These are phyloP conservation scores for Chironex yamaguchii DNA, from an alignment of 30 jellyfish, hydroid and myxozoan genomes.

Conservation along the genomic window DNA sequence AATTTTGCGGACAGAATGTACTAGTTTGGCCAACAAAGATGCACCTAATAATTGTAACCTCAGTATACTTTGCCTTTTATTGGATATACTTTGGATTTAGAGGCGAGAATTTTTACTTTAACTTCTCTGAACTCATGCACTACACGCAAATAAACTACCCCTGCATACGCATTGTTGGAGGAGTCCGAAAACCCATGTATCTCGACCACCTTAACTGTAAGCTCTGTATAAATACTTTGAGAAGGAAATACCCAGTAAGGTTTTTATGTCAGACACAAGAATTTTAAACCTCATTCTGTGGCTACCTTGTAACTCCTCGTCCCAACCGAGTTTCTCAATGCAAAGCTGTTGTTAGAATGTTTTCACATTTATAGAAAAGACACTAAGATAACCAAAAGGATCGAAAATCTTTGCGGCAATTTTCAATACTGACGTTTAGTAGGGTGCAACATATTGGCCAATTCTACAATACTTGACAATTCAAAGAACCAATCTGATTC, in stretches of 20 bases:
- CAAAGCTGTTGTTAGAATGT: too few species aligned
- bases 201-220: conserved; percentile 20
- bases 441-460: conserved; percentile 24
- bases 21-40: conserved; percentile 19
- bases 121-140: conserved; percentile 14
- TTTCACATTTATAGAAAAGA: conserved; percentile 9
- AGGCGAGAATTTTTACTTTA: conserved; percentile 46
- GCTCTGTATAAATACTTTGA: conserved; percentile 17
- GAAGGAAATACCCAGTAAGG: neutral
- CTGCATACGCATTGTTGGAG: conserved; percentile 55
- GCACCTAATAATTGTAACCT: conserved; percentile 27
- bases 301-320: neutral
- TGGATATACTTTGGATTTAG: conserved; percentile 54
- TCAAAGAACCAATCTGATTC: conserved; percentile 1
- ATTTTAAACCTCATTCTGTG: neutral
- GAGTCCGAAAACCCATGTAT: conserved; percentile 68
- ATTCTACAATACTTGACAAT: neutral
- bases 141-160: conserved; percentile 39
- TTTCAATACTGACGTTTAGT: conserved; percentile 63
- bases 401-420: conserved; percentile 63
- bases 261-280: neutral
- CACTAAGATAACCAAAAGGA: conserved; percentile 73
- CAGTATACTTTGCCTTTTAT: conserved; percentile 40
- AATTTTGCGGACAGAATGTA: conserved; percentile 13
- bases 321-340: conserved; percentile 54